phyloP scores from a whole-genome alignment of 2,888 invertebrate genomes.

The Sisyra nigra region DNA sequence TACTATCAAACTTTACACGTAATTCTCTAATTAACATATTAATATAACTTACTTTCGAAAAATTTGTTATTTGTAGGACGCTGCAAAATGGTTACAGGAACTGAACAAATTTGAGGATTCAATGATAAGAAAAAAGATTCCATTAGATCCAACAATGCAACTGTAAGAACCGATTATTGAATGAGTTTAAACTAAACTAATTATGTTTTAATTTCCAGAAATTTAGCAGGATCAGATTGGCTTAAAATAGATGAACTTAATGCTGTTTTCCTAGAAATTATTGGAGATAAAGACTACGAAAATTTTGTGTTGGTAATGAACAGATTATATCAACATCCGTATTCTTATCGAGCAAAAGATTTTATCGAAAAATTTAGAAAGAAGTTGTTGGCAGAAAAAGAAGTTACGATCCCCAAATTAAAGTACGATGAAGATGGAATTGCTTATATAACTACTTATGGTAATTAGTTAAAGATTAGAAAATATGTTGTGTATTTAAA shows the following conservation, averaged over 20 bases:
- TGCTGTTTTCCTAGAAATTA: conserved; percentile 42
- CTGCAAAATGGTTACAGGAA: conserved; percentile 48
- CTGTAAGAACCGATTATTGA: conserved; percentile 28
- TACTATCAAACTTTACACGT: conserved; percentile 74
- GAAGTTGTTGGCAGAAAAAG: conserved; percentile 37
- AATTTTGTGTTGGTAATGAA: conserved; percentile 58
- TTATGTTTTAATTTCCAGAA: conserved; percentile 29
- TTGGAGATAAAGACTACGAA: conserved; percentile 52
- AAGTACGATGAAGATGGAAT: conserved; percentile 52
- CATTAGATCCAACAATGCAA: conserved; percentile 39
- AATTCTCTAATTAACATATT: conserved; percentile 20
- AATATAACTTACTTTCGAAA: conserved; percentile 11
- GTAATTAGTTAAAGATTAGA: conserved; percentile 21
- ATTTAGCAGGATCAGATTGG: conserved; percentile 42
- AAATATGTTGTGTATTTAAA: not conserved
- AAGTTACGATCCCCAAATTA: conserved; percentile 47
- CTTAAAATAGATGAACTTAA: conserved; percentile 49
- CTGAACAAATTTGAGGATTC: conserved; percentile 54
- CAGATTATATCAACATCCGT: conserved; percentile 51
- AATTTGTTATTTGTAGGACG: conserved; percentile 33
- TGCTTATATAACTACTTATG: conserved; percentile 53
- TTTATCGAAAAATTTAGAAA: conserved; percentile 58
- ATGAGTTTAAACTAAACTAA: no score
- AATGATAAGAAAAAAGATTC: conserved; percentile 42
- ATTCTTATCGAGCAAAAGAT: conserved; percentile 49